phyloP scores from a whole-genome alignment of 2,888 invertebrate species.

The Hydropsyche betteni region DNA sequence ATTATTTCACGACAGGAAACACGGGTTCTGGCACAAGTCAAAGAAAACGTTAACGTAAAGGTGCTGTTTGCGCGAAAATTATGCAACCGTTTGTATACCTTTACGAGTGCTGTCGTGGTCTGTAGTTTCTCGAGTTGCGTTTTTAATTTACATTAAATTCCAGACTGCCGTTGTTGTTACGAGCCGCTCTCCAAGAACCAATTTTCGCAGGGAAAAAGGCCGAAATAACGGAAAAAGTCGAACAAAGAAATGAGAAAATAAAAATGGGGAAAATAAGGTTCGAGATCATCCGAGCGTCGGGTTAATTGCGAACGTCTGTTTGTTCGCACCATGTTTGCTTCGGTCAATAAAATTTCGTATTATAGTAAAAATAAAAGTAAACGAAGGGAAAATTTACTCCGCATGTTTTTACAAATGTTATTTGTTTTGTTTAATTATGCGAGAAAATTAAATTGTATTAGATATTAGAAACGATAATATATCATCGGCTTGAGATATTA shows the following conservation, averaged over 20 bases:
- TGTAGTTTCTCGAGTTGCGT: constrained; percentile 13
- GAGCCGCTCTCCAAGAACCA: neutral
- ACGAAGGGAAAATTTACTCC: no score
- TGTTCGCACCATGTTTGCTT: neutral
- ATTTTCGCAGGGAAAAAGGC: neutral
- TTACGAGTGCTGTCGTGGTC: neutral
- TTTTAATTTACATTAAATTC: constrained; percentile 21
- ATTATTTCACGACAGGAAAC: no score
- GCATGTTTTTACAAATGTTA: no score
- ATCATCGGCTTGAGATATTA: no score
- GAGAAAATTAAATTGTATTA: no score
- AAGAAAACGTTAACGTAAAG: no score
- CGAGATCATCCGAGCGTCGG: constrained; percentile 1
- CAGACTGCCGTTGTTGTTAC: neutral
- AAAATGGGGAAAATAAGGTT: neutral
- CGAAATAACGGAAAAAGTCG: neutral
- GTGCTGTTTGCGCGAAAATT: no score
- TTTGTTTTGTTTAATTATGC: no score
- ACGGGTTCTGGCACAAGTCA: no score
- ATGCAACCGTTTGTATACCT: neutral
- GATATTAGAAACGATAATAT: no score
- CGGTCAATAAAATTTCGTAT: no score
- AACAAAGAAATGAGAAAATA: constrained; percentile 5
- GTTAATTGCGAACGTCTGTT: constrained; percentile 16
- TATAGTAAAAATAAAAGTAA: no score